Conservation (phyloP, 2,113 vertebrate genomes). For the Myotis davidii region DNA sequence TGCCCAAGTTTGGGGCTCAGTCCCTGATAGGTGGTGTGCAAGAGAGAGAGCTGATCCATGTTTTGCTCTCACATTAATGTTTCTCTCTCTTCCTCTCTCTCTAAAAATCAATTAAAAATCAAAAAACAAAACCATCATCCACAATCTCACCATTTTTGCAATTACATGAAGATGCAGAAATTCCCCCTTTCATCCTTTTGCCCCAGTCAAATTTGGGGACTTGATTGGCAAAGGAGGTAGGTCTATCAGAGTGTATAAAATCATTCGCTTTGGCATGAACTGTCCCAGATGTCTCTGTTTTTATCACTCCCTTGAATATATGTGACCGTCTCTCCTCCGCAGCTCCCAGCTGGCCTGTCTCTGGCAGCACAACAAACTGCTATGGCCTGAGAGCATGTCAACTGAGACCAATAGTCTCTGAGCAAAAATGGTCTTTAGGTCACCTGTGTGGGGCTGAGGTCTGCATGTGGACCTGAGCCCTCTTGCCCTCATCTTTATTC, state of each 20-base stretch:
- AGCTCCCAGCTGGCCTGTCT: neutral
- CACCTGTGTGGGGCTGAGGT: neutral
- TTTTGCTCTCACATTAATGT: neutral
- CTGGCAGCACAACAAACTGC: neutral
- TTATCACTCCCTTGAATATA: neutral
- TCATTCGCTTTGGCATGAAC: accelerated
- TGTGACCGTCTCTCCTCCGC: neutral
- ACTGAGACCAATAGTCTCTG: neutral
- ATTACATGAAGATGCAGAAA: neutral
- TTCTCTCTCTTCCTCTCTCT: neutral
- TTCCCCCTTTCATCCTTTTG: neutral
- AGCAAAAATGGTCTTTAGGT: neutral
- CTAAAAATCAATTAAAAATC: neutral
- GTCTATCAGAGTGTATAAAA: too few species aligned
- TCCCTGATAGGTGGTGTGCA: neutral
- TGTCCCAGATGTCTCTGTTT: neutral
- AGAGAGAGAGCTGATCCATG: neutral
- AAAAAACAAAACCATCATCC: neutral
- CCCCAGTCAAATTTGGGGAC: neutral
- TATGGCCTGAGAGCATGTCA: accelerated
- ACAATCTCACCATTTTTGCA: neutral
- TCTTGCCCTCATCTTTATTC: neutral
- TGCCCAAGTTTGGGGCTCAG: neutral
- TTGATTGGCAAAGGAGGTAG: neutral
- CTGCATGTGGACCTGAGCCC: neutral